Base-by-base conservation (phyloP, 2,888 invertebrate species). In the Rapana venosa region DNA sequence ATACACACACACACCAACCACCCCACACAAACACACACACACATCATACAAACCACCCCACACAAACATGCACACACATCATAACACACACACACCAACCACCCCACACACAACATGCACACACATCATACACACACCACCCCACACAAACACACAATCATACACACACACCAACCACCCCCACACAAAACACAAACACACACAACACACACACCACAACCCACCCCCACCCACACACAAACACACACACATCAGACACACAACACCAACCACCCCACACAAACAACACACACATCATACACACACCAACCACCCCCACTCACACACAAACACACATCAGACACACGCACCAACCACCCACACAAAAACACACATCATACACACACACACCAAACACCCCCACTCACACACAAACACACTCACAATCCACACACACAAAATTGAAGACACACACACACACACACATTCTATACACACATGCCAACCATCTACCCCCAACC, bases 261-360 rank as follows among this genome's bases (percentile, higher is more conserved):
- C 13, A 1, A 13, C 61, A 61, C 20, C 13, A 0, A 61, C 61
- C 5, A 17, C 61, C 20, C 20, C 61, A 61, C 20, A 74, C 74
- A 74, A 0, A n/a, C n/a, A n/a, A n/a, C n/a, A n/a, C n/a, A n/a
- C n/a, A n/a, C 17, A 61, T 61, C 61, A 61, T 20, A 61, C 13
- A 61, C 20, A 20, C 61, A 61, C 61, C 20, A 13, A 17, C 20
- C 61, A 61, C 20, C 20, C 13, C 13, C 61, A 5, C 13, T 61
- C 61, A 61, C 13, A 61, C 13, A 17, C 61, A 61, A 61, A 61
- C n/a, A n/a, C n/a, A n/a, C n/a, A n/a, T n/a, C 61, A 61, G 13
- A 61, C 61, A 61, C 61, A 61, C 61, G n/a, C 1, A 58, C 83
- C 8, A 1, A 95, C 98, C 0, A 97, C 13, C 1, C 35, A 56